phyloP scores from a whole-genome alignment of 2,797 vertebrate species.

The Aldrovandia affinis region DNA sequence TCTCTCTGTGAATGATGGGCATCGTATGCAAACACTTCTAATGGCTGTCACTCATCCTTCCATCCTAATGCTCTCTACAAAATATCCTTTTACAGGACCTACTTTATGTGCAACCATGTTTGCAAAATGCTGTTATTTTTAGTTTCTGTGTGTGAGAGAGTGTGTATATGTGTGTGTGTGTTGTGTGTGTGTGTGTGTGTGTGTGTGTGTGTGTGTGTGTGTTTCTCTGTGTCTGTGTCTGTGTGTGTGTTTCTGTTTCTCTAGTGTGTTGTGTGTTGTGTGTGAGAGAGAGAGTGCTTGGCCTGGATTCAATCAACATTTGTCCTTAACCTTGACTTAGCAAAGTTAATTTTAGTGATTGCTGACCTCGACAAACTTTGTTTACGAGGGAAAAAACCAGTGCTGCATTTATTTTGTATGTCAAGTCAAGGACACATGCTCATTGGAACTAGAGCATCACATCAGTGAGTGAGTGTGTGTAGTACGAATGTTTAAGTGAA shows the following conservation, averaged over 20 bases:
- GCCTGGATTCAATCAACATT: neutral
- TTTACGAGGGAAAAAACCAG: constrained; percentile 11
- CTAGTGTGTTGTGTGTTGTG: neutral
- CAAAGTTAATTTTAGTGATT: constrained; percentile 10
- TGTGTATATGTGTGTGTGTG: neutral
- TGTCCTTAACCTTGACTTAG: neutral
- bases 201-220: neutral
- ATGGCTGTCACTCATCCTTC: too few relatives aligned
- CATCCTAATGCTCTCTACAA: too few relatives aligned
- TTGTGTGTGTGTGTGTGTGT: neutral
- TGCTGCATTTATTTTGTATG: neutral
- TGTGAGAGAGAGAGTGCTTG: neutral
- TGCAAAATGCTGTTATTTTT: too few relatives aligned
- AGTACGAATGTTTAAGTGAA: neutral
- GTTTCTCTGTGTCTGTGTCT: neutral
- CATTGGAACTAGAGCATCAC: too few relatives aligned
- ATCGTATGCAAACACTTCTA: too few relatives aligned
- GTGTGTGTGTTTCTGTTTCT: neutral
- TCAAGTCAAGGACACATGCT: neutral
- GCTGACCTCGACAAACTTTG: neutral
- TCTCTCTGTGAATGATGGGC: too few relatives aligned
- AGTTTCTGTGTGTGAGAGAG: neutral
- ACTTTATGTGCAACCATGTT: neutral
- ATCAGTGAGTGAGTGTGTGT: constrained; percentile 23
- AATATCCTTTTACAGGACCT: neutral